Evolutionary conservation across 2,113 vertebrate species (phyloP).

Genomic region (Marmota monax): DNA sequence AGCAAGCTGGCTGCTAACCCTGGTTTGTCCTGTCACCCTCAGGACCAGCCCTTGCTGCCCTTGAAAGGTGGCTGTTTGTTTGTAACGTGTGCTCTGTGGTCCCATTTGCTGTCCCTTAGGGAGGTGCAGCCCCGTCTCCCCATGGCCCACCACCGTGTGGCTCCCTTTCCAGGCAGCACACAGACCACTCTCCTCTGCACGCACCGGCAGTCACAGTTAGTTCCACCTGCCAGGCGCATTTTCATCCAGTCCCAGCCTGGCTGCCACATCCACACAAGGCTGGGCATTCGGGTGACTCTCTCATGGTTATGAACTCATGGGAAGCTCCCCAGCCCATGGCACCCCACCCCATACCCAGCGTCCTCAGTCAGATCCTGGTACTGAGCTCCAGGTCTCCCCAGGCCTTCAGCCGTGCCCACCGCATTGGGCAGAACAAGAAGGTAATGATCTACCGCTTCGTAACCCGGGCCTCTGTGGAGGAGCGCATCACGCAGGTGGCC

Average conservation of each 20-base stretch:
- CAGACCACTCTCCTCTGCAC: accelerated
- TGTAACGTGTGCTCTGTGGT: not conserved
- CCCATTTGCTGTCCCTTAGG: accelerated
- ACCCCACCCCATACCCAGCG: accelerated
- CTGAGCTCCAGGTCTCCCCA: constrained; percentile 75
- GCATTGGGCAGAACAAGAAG: constrained; percentile 98
- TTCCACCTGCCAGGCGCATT: not conserved
- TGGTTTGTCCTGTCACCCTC: not conserved
- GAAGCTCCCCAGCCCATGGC: accelerated
- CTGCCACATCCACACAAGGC: accelerated
- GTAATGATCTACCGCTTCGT: constrained; percentile 99
- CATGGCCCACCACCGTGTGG: accelerated
- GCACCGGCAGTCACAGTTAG: accelerated
- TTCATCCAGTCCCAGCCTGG: not conserved
- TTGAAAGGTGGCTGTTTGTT: accelerated
- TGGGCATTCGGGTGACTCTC: accelerated
- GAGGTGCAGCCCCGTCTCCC: not conserved
- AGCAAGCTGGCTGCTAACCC: not conserved
- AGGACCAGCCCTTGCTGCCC: not conserved
- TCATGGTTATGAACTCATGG: accelerated
- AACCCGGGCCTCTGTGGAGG: constrained; percentile 97
- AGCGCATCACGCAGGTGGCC: constrained; percentile 98
- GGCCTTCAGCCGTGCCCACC: constrained; percentile 99
- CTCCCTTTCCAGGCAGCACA: not conserved
- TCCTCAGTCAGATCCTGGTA: accelerated